Percentiles rank a stretch among this genome's conserved stretches.
These are phyloP conservation scores for Himalopsyche japonica DNA, from an alignment of 2,888 invertebrate genomes.

Conservation along the genomic window DNA sequence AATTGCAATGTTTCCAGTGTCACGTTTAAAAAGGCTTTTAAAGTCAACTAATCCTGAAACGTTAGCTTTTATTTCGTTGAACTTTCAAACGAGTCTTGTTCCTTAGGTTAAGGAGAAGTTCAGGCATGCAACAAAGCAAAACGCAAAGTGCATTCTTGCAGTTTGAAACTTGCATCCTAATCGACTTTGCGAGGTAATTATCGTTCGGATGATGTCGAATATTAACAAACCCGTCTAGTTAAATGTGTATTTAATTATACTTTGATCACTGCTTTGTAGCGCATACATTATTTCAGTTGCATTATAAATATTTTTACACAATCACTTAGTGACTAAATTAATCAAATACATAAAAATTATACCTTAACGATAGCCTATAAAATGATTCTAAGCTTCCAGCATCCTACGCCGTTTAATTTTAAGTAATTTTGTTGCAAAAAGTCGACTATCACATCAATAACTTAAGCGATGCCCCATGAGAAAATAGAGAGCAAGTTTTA, in stretches of 20 bases:
- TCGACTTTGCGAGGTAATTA: not conserved
- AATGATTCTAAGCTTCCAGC: too few relatives aligned
- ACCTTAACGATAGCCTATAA: too few relatives aligned
- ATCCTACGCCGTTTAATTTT: too few relatives aligned
- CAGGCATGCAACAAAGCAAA: not conserved
- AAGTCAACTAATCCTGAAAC: not conserved
- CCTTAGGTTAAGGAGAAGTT: not conserved
- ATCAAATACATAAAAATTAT: too few relatives aligned
- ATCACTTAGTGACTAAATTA: too few relatives aligned
- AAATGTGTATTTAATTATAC: not conserved
- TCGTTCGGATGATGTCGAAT: not conserved
- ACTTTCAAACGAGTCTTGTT: slow-evolving; percentile 5
- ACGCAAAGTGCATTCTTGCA: not conserved
- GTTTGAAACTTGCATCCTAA: not conserved
- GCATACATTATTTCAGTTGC: too few relatives aligned
- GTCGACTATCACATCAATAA: too few relatives aligned
- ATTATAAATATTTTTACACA: too few relatives aligned
- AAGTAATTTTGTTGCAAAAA: too few relatives aligned
- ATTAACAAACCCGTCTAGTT: not conserved
- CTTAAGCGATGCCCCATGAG: too few relatives aligned
- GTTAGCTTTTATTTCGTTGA: not conserved
- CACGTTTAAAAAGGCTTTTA: not conserved
- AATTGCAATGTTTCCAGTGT: not conserved
- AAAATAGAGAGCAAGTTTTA: too few relatives aligned
- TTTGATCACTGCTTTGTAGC: too few relatives aligned